Evolutionary conservation across 2,888 invertebrate genomes (phyloP), one percentile per base, ranked within the genome.

Genomic region (Ceriagrion tenellum): DNA sequence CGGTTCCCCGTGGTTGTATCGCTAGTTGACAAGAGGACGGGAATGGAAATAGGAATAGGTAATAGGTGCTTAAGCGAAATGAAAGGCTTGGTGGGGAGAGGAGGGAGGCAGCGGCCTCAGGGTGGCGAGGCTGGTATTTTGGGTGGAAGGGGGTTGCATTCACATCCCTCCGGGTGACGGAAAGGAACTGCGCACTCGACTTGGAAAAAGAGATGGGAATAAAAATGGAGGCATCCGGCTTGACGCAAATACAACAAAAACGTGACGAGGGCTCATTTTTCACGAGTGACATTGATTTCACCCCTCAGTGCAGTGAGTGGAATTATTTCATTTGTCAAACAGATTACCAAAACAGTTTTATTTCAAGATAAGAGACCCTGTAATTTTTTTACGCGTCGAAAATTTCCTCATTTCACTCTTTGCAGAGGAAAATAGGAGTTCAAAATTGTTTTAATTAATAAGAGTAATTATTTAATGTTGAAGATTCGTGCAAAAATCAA

Each of bases 21-120:
- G 47, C 93, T 20, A 20, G 93, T 47, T 93, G 93, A 93, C 93
- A 20, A 93, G 93, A 40, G 74, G 69, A 93, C 40, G 69, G 63
- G 40, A 69, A 91, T 63, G 63, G 35, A 69, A 63, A 93, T 74
- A 69, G 93, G 69, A 93, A 93, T 47, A 69, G 40, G 93, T 47
- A 40, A 91, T 63, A 18, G 81, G 13, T 18, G 91, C 91, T 40
- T 40, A 93, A 69, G 74, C 40, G 74, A 93, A 93, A 93, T 93
- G 69, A 63, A 74, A 47, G 59, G 93, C 35, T 23, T 4, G 91
- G 40, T 59, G 30, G 59, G 30, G 30, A 26, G 35, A 47, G 0
- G 47, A 18, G 47, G 69, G 3, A 63, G 20, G 18, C 13, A 26
- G 13, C 0, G 91, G 23, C 0, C 26, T 3, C 3, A 13, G 35